phyloP scores from a whole-genome alignment of 2,888 invertebrate species.

The Sinohyriopsis cumingii region DNA sequence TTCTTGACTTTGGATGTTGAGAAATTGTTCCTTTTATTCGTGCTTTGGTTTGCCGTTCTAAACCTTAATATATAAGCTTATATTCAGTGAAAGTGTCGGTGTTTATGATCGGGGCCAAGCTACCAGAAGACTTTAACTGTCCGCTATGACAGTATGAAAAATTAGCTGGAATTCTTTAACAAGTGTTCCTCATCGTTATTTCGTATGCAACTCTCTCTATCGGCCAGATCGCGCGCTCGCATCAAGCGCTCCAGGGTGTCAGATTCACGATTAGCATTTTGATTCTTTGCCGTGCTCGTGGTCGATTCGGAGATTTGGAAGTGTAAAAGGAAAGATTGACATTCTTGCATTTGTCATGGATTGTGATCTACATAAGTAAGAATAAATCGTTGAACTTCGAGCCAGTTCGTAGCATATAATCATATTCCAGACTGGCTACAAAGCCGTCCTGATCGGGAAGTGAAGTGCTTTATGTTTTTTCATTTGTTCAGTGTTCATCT shows the following conservation, averaged over 20 bases:
- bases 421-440: too few relatives aligned
- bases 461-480: too few relatives aligned
- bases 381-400: too few relatives aligned
- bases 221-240: background rate
- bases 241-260: conserved; percentile 20
- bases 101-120: conserved; percentile 11
- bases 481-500: too few relatives aligned
- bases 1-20: too few relatives aligned
- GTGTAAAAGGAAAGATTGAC: conserved; percentile 6
- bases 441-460: too few relatives aligned
- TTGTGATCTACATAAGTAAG: conserved; percentile 2
- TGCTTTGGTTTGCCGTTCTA: too few relatives aligned
- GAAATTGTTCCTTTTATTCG: too few relatives aligned
- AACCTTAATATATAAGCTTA: too few relatives aligned
- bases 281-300: too few relatives aligned
- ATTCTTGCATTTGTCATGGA: conserved; percentile 6
- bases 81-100: too few relatives aligned
- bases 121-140: conserved; percentile 13
- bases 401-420: too few relatives aligned
- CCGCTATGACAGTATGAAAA: conserved; percentile 37
- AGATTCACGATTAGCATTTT: conserved; percentile 32
- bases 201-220: conserved; percentile 12
- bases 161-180: conserved; percentile 27
- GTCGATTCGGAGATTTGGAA: conserved; percentile 18
- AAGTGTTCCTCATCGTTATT: conserved; percentile 18